Percentiles rank a stretch among this genome's conserved stretches.
Conservation (phyloP, 2,888 invertebrate genomes). For the Melinaea marsaeus region DNA sequence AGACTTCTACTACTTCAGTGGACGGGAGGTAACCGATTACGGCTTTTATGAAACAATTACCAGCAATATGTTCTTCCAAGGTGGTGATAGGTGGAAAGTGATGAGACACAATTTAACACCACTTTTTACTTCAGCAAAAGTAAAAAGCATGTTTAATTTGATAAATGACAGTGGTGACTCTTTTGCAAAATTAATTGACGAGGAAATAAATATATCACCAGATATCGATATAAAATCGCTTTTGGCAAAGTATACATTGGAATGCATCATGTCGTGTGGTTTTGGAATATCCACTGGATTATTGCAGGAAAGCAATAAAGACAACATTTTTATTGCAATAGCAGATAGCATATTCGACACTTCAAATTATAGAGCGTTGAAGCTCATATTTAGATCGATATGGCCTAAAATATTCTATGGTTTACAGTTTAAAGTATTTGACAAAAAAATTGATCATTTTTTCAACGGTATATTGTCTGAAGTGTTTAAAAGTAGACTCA, state of each 20-base stretch:
- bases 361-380: not conserved
- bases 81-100: slow-evolving; percentile 58
- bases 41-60: slow-evolving; percentile 43
- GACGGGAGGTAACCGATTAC: slow-evolving; percentile 48
- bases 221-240: slow-evolving; percentile 41
- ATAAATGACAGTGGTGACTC: slow-evolving; percentile 43
- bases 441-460: slow-evolving; percentile 37
- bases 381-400: slow-evolving; percentile 31
- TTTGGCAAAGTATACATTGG: slow-evolving; percentile 43
- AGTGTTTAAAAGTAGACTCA: slow-evolving; percentile 41
- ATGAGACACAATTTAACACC: slow-evolving; percentile 56
- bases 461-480: slow-evolving; percentile 41
- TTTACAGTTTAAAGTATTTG: slow-evolving; percentile 41
- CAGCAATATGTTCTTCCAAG: slow-evolving; percentile 45
- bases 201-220: slow-evolving; percentile 28
- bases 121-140: slow-evolving; percentile 55
- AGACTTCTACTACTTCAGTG: slow-evolving; percentile 58
- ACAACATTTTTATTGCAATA: not conserved
- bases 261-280: not conserved
- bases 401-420: slow-evolving; percentile 51
- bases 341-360: not conserved
- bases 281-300: not conserved
- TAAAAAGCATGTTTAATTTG: slow-evolving; percentile 61
- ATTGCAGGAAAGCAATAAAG: not conserved
- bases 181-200: slow-evolving; percentile 46